Evolutionary conservation across 2,113 vertebrate genomes (phyloP).

Genomic region (Dromaius novaehollandiae): DNA sequence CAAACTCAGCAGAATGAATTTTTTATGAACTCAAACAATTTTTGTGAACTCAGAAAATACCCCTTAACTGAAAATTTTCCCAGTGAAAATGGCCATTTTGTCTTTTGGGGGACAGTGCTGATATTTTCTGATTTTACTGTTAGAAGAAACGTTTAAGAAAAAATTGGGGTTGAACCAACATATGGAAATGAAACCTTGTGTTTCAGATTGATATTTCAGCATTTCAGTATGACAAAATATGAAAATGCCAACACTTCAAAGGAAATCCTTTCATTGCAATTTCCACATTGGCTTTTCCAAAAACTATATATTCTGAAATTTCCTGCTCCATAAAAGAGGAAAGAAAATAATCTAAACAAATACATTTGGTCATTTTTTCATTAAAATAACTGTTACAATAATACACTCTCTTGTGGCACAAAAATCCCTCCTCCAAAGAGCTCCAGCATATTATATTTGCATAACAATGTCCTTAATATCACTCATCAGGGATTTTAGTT

Average conservation of each 20-base stretch:
- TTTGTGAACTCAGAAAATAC: background rate
- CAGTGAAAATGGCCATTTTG: background rate
- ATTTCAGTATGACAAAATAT: background rate
- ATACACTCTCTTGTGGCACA: background rate
- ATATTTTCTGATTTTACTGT: background rate
- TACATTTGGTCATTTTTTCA: background rate
- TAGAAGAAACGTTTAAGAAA: background rate
- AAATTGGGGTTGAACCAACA: background rate
- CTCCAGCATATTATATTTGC: background rate
- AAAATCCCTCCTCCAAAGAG: background rate
- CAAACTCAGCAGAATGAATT: background rate
- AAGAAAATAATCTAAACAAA: background rate
- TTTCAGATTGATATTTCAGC: conserved; percentile 4
- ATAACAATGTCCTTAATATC: conserved; percentile 24
- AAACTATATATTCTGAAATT: background rate
- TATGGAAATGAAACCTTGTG: background rate
- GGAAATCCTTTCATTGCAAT: background rate
- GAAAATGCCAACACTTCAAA: conserved; percentile 1
- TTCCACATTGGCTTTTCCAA: background rate
- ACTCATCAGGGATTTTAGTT: background rate
- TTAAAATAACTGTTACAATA: conserved; percentile 23
- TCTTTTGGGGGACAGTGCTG: background rate
- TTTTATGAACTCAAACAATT: background rate
- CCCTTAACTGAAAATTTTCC: background rate
- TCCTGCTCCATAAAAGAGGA: background rate